phyloP scores from a whole-genome alignment of 2,797 vertebrate genomes.

The Rhinatrema bivittatum region DNA sequence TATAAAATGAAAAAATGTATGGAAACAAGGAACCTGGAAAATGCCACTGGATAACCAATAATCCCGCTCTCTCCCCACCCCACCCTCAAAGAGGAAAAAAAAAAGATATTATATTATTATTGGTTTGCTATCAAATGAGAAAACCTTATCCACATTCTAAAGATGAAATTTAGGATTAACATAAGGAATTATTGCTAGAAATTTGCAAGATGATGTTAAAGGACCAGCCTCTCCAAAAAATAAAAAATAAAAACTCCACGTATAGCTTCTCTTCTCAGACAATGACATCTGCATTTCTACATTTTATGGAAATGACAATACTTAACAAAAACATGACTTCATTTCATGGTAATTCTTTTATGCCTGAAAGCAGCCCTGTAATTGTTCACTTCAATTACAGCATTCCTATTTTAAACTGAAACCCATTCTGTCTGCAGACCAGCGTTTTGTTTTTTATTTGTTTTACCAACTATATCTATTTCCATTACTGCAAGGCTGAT shows the following conservation, averaged over 20 bases:
- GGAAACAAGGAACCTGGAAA: too few relatives aligned
- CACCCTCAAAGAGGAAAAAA: too few relatives aligned
- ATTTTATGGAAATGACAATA: slow-evolving; percentile 54
- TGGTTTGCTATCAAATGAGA: not conserved
- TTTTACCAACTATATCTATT: slow-evolving; percentile 72
- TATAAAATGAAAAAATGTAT: too few relatives aligned
- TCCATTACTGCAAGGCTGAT: slow-evolving; percentile 68
- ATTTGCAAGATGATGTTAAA: slow-evolving; percentile 46
- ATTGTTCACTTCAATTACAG: slow-evolving; percentile 68
- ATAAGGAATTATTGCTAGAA: slow-evolving; percentile 40
- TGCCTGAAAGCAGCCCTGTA: slow-evolving; percentile 60
- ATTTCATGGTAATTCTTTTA: slow-evolving; percentile 61
- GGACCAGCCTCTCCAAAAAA: too few relatives aligned
- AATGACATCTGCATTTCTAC: slow-evolving; percentile 48
- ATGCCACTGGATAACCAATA: too few relatives aligned
- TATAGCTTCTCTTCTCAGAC: slow-evolving; percentile 38
- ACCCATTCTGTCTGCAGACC: slow-evolving; percentile 64
- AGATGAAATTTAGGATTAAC: slow-evolving; percentile 35
- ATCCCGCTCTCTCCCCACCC: too few relatives aligned
- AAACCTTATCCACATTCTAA: not conserved
- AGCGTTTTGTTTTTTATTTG: slow-evolving; percentile 66
- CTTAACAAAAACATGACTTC: slow-evolving; percentile 63
- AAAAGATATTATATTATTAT: too few relatives aligned
- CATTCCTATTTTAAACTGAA: slow-evolving; percentile 67
- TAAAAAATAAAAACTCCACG: slow-evolving; percentile 37